Base-by-base conservation (phyloP, 2,113 vertebrate species). In the Morone chrysops region DNA sequence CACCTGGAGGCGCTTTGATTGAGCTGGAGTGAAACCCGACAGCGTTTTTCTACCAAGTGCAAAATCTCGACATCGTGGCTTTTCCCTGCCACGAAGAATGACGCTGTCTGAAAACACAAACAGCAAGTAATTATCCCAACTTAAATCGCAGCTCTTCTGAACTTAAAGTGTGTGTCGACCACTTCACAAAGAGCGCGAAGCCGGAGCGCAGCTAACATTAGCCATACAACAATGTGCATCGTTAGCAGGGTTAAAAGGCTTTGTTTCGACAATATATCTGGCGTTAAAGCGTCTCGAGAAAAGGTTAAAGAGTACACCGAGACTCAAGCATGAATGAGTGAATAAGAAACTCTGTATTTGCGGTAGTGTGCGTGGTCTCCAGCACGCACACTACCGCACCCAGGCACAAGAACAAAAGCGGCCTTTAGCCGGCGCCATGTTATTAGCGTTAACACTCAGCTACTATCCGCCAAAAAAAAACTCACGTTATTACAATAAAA, bases 351-450 rank as follows among this genome's bases (percentile, higher is more conserved):
- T 72, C 5, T 17, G 66, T 70, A 17, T 18, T 80, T 41, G 1
- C 0, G 8, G 25, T 2, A 16, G 6, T 18, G 7, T 47, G 12
- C 2, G 20, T 48, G 51, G 25, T 57, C 69, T 40, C 16, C 8
- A 2, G 7, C 17, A 54, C 40, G 38, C n/a, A 54, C 5, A 63
- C n/a, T 17, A 88, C 88, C 92, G 88, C 93, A 90, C 89, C 87
- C 89, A 80, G 75, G 69, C 69, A 73, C 50, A 77, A 90, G 91
- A 93, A 94, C 92, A 93, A 94, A 93, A 94, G 91, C 90, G 90
- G 92, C 87, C 92, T 69, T 85, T 38, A 66, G 62, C 78, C 91
- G 89, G 75, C 92, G 92, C 93, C 92, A 94, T 89, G 81, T 92
- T 92, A 89, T 76, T 85, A 87, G 70, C 68, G 22, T 53, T 17